Percentiles rank a stretch among this genome's conserved stretches.
Evolutionary conservation across 2,797 vertebrate species (phyloP).

Genomic region (Hyperoplus lanceolatus): DNA sequence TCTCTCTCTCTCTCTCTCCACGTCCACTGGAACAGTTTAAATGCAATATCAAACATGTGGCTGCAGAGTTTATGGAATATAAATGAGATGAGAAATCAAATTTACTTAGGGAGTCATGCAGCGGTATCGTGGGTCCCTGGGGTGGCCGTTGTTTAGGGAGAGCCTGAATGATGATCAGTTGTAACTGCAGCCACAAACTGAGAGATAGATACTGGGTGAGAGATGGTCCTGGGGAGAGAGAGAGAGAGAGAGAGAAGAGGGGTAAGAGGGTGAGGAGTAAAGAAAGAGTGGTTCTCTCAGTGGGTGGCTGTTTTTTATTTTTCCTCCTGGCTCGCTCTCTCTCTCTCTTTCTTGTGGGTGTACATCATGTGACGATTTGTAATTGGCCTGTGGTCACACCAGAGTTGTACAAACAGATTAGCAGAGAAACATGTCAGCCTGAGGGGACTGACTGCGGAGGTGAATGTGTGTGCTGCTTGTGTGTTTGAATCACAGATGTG

Average conservation of each 20-base stretch:
- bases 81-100: conserved; percentile 87
- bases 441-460: conserved; percentile 57
- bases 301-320: conserved; percentile 69
- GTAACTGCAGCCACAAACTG: conserved; percentile 67
- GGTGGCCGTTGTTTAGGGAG: conserved; percentile 64
- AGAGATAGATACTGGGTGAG: conserved; percentile 30
- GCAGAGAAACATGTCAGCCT: conserved; percentile 77
- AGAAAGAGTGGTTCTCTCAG: conserved; percentile 51
- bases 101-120: conserved; percentile 74
- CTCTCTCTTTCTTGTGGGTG: conserved; percentile 48
- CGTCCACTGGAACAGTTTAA: conserved; percentile 79
- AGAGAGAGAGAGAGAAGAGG: conserved; percentile 17
- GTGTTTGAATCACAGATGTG: conserved; percentile 78
- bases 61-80: conserved; percentile 79
- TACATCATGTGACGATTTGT: conserved; percentile 73
- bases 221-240: conserved; percentile 33
- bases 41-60: conserved; percentile 86
- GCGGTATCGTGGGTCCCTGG: conserved; percentile 59
- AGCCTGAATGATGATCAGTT: conserved; percentile 73
- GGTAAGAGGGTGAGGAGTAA: conserved; percentile 36
- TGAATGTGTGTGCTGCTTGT: conserved; percentile 73
- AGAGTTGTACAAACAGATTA: conserved; percentile 85
- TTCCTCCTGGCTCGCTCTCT: conserved; percentile 47
- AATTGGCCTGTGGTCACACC: conserved; percentile 79
- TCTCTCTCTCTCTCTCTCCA: too few species aligned